Conservation (phyloP, 2,113 vertebrate genomes). For the Rhadina sibilatrix region DNA sequence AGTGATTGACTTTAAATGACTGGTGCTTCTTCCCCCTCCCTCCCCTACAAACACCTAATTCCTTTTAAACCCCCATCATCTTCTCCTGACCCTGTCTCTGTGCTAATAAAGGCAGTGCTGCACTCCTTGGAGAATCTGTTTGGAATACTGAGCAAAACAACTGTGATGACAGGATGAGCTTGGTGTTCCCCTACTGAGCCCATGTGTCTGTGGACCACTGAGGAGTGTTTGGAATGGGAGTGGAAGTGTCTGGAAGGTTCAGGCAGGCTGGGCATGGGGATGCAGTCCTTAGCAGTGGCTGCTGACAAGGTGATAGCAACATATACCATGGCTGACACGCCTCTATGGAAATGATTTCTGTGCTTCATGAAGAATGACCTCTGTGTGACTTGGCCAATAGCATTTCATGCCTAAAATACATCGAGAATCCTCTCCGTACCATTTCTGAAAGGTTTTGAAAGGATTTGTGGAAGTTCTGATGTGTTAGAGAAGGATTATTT, state of each 20-base stretch:
- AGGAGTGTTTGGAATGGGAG: neutral
- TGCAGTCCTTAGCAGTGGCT: neutral
- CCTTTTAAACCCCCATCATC: neutral
- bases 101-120: neutral
- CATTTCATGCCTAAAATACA: neutral
- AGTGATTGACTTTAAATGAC: neutral
- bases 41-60: neutral
- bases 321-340: neutral
- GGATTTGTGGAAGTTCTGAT: neutral
- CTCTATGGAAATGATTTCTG: neutral
- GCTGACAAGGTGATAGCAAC: neutral
- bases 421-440: neutral
- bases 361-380: neutral
- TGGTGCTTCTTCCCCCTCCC: neutral
- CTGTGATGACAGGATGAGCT: neutral
- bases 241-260: neutral
- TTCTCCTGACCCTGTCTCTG: rapidly evolving
- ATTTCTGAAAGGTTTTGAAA: neutral
- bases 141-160: neutral
- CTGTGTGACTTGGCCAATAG: neutral
- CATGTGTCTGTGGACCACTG: rapidly evolving
- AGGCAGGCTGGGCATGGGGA: neutral
- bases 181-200: neutral
- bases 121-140: neutral
- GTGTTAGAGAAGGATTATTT: neutral